Conservation (phyloP, 2,888 invertebrate species). For the Parnassius orleans region DNA sequence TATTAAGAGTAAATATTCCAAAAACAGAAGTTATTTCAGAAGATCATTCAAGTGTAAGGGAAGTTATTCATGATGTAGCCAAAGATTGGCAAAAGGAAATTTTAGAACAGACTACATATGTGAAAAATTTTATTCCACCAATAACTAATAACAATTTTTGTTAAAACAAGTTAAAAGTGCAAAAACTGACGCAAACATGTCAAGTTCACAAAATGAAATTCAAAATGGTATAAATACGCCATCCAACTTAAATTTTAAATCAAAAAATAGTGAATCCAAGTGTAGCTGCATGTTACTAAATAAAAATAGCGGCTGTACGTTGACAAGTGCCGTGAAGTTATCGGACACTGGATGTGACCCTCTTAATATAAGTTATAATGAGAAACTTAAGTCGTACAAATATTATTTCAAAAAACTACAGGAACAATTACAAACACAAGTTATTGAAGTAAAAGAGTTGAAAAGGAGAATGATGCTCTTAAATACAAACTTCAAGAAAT, state of each 20-base stretch:
- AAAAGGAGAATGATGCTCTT: conserved; percentile 54
- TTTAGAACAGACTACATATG: conserved; percentile 50
- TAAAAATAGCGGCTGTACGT: conserved; percentile 43
- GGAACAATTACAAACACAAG: conserved; percentile 45
- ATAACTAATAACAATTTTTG: conserved; percentile 25
- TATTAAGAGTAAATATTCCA: conserved; percentile 49
- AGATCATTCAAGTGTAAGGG: conserved; percentile 32
- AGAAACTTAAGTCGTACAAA: conserved; percentile 41
- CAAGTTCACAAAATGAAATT: conserved; percentile 13
- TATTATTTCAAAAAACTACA: conserved; percentile 47
- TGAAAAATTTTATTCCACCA: conserved; percentile 46
- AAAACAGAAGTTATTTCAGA: conserved; percentile 31
- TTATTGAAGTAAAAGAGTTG: conserved; percentile 50
- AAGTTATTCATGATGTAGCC: conserved; percentile 51
- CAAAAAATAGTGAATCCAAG: conserved; percentile 2
- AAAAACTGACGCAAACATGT: conserved; percentile 26
- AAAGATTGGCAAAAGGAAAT: conserved; percentile 62
- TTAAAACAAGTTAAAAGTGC: conserved; percentile 23
- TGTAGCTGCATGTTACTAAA: conserved; percentile 27
- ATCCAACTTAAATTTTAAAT: conserved; percentile 9
- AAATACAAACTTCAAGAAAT: conserved; percentile 54
- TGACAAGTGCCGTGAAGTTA: conserved; percentile 39
- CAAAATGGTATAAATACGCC: neutral
- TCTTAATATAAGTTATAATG: conserved; percentile 33
- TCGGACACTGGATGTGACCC: conserved; percentile 46